Conservation (phyloP, 2,113 vertebrate genomes). For the Sclerurus mexicanus region DNA sequence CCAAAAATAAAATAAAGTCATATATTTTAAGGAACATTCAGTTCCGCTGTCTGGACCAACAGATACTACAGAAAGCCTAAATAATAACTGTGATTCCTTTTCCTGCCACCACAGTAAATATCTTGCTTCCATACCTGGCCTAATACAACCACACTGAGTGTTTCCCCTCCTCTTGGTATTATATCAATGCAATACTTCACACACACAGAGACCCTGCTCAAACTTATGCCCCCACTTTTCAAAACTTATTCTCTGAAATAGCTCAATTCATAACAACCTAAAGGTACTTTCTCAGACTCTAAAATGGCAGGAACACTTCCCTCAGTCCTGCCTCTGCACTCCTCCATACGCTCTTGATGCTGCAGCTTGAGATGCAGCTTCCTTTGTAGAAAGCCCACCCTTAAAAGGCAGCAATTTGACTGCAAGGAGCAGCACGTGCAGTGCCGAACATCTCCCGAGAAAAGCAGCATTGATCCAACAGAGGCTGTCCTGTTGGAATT, state of each 20-base stretch:
- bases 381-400: neutral
- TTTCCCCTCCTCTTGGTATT: neutral
- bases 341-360: neutral
- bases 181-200: fast-evolving
- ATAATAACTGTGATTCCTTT: neutral
- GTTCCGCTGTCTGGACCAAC: neutral
- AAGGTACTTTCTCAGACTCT: neutral
- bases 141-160: fast-evolving
- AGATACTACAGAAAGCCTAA: neutral
- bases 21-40: neutral
- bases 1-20: neutral
- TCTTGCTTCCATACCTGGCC: neutral
- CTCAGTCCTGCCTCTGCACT: neutral
- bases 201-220: neutral
- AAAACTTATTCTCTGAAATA: neutral
- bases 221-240: neutral
- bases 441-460: neutral
- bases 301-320: neutral
- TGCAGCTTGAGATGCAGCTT: neutral
- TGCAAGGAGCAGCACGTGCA: neutral
- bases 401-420: neutral
- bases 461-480: neutral
- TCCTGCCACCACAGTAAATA: neutral
- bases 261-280: neutral
- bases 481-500: neutral